A percentile compares a stretch with the other conserved stretches of the same genome.
These are phyloP conservation scores for Spialia ferax DNA, from an alignment of 2,888 invertebrate genomes.

Conservation along the genomic window DNA sequence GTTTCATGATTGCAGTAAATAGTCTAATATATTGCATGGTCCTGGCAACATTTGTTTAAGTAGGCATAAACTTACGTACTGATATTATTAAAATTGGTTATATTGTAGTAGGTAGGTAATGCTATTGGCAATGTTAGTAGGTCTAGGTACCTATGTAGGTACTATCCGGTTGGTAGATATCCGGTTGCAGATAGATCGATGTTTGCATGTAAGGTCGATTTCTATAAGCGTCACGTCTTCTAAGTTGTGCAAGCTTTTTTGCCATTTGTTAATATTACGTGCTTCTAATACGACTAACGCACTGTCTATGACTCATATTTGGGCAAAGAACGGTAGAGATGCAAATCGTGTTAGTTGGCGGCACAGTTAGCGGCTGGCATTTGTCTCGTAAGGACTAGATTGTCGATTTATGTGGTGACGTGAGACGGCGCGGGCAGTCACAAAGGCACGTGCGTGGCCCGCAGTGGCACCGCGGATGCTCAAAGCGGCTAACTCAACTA, in stretches of 20 bases:
- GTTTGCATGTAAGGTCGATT: slow-evolving; percentile 9
- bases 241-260: slow-evolving; percentile 33
- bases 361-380: slow-evolving; percentile 53
- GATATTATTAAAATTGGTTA: background rate
- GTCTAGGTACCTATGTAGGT: too few relatives aligned
- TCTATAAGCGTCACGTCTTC: slow-evolving; percentile 22
- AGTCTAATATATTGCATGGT: slow-evolving; percentile 30
- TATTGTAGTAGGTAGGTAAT: too few relatives aligned
- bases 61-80: background rate
- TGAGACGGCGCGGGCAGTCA: slow-evolving; percentile 68
- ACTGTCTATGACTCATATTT: slow-evolving; percentile 38
- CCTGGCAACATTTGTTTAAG: slow-evolving; percentile 1
- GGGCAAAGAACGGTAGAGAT: slow-evolving; percentile 51
- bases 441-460: slow-evolving; percentile 83
- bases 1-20: slow-evolving; percentile 36
- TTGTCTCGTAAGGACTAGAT: slow-evolving; percentile 63
- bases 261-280: slow-evolving; percentile 28
- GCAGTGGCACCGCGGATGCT: slow-evolving; percentile 66
- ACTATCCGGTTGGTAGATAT: too few relatives aligned
- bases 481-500: slow-evolving; percentile 63
- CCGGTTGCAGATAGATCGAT: slow-evolving; percentile 16
- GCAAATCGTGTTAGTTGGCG: slow-evolving; percentile 52
- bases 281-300: slow-evolving; percentile 29
- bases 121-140: background rate
- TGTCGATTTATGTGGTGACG: slow-evolving; percentile 78